Percentiles rank a stretch among this genome's conserved stretches.
phyloP scores from a whole-genome alignment of 1,140 invertebrate genomes.

The Heterodera carotae region DNA sequence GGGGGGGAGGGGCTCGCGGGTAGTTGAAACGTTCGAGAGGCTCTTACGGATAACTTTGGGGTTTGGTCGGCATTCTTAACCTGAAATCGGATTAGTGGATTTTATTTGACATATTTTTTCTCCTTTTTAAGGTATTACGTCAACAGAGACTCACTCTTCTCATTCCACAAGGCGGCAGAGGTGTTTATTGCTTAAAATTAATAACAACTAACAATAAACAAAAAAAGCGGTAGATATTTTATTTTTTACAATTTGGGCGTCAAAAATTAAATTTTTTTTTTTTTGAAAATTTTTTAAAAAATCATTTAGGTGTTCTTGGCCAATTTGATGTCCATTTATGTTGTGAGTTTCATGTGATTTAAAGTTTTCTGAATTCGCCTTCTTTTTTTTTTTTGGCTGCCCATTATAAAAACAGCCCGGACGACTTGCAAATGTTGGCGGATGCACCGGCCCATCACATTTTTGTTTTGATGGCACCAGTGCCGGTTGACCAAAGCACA shows the following conservation, averaged over 20 bases:
- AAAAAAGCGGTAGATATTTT: neutral
- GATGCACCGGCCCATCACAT: conserved; percentile 95
- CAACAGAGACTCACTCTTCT: conserved; percentile 88
- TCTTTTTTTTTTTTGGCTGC: conserved; percentile 72
- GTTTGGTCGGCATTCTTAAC: no score
- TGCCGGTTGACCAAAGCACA: conserved; percentile 71
- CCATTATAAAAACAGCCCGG: conserved; percentile 97
- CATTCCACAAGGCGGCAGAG: conserved; percentile 93
- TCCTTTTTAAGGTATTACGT: conserved; percentile 67
- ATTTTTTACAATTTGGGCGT: no score
- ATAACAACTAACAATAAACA: no score
- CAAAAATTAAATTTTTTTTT: neutral
- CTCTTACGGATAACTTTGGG: no score
- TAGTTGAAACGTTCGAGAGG: no score
- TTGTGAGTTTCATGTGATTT: conserved; percentile 65
- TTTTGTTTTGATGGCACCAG: conserved; percentile 88
- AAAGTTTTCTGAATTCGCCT: neutral
- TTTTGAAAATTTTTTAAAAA: no score
- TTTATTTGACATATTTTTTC: neutral
- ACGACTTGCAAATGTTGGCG: conserved; percentile 96
- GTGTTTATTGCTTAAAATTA: neutral
- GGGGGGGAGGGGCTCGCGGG: no score
- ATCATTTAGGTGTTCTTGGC: conserved; percentile 77
- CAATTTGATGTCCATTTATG: conserved; percentile 85
- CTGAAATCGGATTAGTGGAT: no score